A percentile compares a stretch with the other conserved stretches of the same genome.
phyloP scores from a whole-genome alignment of 2,113 vertebrate species.

The Pomatostomus ruficeps region DNA sequence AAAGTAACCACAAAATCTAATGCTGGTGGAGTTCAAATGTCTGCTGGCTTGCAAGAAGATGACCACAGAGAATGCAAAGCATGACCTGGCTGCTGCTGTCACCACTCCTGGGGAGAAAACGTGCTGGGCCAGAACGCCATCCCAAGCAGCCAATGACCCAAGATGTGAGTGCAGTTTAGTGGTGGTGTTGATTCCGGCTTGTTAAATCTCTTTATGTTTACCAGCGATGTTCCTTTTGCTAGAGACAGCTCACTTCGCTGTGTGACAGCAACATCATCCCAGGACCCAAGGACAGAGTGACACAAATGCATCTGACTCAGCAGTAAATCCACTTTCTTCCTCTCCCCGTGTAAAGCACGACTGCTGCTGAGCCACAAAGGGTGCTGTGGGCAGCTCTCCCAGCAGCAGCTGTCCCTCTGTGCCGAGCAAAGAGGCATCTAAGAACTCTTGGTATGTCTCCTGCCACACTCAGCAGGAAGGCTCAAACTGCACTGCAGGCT shows the following conservation, averaged over 20 bases:
- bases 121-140: not conserved
- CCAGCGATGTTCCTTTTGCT: not conserved
- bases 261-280: not conserved
- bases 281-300: not conserved
- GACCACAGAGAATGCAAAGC: slow-evolving; percentile 13
- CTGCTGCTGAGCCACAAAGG: slow-evolving; percentile 15
- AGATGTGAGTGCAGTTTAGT: not conserved
- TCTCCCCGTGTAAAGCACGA: not conserved
- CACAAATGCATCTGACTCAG: slow-evolving; percentile 41
- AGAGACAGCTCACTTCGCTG: fast-evolving
- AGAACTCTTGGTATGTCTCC: slow-evolving; percentile 54
- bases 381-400: slow-evolving; percentile 36
- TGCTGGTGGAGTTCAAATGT: not conserved
- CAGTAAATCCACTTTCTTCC: not conserved
- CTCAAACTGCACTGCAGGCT: slow-evolving; percentile 29
- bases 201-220: not conserved
- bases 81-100: not conserved
- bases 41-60: not conserved
- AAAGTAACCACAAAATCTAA: slow-evolving; percentile 6
- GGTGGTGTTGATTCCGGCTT: not conserved
- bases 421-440: slow-evolving; percentile 1
- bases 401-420: slow-evolving; percentile 52
- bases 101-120: not conserved
- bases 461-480: slow-evolving; percentile 35
- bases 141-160: not conserved